These are phyloP conservation scores for Archivesica marissinica DNA, from an alignment of 1,140 invertebrate genomes.

Conservation along the genomic window DNA sequence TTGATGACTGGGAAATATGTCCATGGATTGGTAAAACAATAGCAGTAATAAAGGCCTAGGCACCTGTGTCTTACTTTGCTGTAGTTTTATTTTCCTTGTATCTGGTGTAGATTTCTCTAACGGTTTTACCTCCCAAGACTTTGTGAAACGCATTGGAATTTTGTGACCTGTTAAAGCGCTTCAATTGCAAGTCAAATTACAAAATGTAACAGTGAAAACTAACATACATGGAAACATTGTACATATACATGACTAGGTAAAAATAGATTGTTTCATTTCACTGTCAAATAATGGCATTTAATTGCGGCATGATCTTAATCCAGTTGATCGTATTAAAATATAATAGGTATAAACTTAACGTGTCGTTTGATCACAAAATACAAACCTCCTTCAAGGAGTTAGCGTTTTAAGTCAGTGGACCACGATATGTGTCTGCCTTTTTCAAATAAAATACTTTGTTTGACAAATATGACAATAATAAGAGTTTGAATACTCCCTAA, in stretches of 20 bases:
- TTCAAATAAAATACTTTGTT: constrained; percentile 18
- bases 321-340: constrained; percentile 8
- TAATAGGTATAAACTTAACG: background rate
- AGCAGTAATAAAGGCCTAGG: background rate
- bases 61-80: constrained; percentile 1
- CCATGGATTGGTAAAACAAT: constrained; percentile 16
- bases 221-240: background rate
- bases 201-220: background rate
- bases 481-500: too few species aligned
- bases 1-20: background rate
- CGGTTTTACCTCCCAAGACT: background rate
- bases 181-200: background rate
- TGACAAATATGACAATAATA: constrained; percentile 1
- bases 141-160: background rate
- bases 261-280: background rate
- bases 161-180: constrained; percentile 15
- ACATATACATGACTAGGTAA: background rate
- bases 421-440: constrained; percentile 11
- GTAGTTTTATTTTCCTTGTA: background rate
- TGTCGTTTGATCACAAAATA: constrained; percentile 23
- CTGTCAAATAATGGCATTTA: constrained; percentile 12
- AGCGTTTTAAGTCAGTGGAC: constrained; percentile 30
- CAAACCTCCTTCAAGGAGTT: background rate
- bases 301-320: constrained; percentile 20
- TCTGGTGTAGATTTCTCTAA: background rate